Evolutionary conservation across 2,888 invertebrate species (phyloP).

Genomic region (Corbicula japonica): DNA sequence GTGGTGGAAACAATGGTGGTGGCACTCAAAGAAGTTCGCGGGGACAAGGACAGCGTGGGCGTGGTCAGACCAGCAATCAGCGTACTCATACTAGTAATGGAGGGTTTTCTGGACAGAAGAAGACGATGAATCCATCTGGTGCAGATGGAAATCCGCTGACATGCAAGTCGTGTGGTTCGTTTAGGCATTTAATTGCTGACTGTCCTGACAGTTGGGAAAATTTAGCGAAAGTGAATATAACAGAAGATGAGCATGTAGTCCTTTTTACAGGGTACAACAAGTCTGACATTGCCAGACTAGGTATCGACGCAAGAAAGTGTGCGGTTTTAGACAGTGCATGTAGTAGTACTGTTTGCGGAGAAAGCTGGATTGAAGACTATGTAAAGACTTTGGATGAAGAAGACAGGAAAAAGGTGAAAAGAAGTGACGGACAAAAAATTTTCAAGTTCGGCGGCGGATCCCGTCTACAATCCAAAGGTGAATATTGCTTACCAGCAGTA

Average conservation of each 20-base stretch:
- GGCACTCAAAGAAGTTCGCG: too few species aligned
- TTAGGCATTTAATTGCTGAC: too few species aligned
- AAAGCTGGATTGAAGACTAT: constrained; percentile 36
- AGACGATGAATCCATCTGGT: too few species aligned
- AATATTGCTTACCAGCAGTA: constrained; percentile 36
- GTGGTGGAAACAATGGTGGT: too few species aligned
- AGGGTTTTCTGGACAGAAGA: too few species aligned
- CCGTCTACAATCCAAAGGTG: constrained; percentile 29
- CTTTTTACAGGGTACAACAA: constrained; percentile 25
- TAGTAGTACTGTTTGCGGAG: constrained; percentile 51
- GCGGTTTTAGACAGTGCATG: constrained; percentile 58
- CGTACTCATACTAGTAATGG: too few species aligned
- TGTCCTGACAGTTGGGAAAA: constrained; percentile 63
- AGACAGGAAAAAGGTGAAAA: neutral
- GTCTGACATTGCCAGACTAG: constrained; percentile 30
- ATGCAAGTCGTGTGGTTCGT: too few species aligned
- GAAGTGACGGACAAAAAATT: constrained; percentile 22
- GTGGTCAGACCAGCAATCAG: too few species aligned
- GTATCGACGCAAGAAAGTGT: constrained; percentile 46
- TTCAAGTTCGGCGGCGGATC: constrained; percentile 62
- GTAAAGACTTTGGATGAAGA: constrained; percentile 15
- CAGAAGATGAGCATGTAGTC: constrained; percentile 35
- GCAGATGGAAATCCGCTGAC: too few species aligned
- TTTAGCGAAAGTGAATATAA: constrained; percentile 32
- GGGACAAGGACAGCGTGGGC: too few species aligned